Percentiles rank a stretch among this genome's conserved stretches.
phyloP scores from a whole-genome alignment of 2,113 vertebrate species.

The Carassius auratus region DNA sequence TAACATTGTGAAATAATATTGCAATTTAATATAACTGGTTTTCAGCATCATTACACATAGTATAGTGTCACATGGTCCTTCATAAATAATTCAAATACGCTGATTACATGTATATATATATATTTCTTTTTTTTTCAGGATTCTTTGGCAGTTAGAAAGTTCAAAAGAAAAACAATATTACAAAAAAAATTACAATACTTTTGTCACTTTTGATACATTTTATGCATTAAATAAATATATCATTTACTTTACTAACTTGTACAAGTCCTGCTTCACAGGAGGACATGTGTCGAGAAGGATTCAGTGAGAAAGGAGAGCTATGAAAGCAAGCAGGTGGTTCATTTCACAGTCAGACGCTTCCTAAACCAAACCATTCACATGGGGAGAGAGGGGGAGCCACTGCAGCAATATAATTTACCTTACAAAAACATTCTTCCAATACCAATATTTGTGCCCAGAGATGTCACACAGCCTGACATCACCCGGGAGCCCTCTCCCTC shows the following conservation, averaged over 20 bases:
- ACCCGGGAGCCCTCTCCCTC: background rate
- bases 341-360: conserved; percentile 66
- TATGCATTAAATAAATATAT: background rate
- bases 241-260: background rate
- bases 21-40: background rate
- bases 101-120: background rate
- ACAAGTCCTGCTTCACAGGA: conserved; percentile 56
- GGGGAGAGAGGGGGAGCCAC: conserved; percentile 57
- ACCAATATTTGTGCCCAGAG: conserved; percentile 58
- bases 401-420: conserved; percentile 64
- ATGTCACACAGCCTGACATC: conserved; percentile 9
- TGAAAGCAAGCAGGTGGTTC: conserved; percentile 68
- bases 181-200: no score
- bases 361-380: conserved; percentile 66
- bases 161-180: background rate
- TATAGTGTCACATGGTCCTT: background rate
- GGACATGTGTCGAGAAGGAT: conserved; percentile 65
- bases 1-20: background rate
- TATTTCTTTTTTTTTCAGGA: background rate
- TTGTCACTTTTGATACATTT: background rate
- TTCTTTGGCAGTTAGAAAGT: background rate
- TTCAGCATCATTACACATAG: background rate
- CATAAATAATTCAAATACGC: background rate
- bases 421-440: conserved; percentile 55
- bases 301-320: conserved; percentile 64